phyloP scores from a whole-genome alignment of 2,113 vertebrate genomes.

The Paradisaea rubra region DNA sequence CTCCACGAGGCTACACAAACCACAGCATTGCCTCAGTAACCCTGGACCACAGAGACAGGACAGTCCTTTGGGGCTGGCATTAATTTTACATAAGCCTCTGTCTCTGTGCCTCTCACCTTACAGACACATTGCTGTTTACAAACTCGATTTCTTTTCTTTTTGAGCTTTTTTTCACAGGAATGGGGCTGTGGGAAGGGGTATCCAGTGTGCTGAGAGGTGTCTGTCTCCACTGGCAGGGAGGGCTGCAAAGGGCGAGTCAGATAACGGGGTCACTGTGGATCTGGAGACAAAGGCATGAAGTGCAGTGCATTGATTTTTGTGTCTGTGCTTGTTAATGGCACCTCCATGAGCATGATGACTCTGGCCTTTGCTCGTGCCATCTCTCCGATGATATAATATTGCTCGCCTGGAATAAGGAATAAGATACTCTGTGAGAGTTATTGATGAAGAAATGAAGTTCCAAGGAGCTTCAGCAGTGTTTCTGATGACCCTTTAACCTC shows the following conservation, averaged over 20 bases:
- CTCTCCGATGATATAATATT: neutral
- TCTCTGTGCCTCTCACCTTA: neutral
- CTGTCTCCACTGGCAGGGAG: neutral
- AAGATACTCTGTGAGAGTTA: neutral
- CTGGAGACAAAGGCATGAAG: neutral
- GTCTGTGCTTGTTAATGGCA: slow-evolving; percentile 8
- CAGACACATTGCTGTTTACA: neutral
- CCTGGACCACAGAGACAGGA: neutral
- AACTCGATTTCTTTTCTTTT: neutral
- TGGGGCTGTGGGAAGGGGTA: neutral
- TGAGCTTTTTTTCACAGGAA: neutral
- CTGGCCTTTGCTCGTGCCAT: neutral
- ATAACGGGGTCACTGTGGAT: neutral
- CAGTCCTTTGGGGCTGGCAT: neutral
- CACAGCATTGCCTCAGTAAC: neutral
- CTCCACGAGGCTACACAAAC: neutral
- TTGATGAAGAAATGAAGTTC: neutral
- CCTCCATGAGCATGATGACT: neutral
- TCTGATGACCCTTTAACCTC: neutral
- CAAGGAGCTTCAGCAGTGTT: neutral
- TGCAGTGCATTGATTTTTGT: slow-evolving; percentile 3
- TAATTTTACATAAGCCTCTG: slow-evolving; percentile 19
- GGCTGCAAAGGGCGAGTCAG: neutral
- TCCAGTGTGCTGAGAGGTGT: neutral
- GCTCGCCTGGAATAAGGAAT: neutral